phyloP scores from a whole-genome alignment of 2,113 vertebrate genomes.

The Mobula hypostoma region DNA sequence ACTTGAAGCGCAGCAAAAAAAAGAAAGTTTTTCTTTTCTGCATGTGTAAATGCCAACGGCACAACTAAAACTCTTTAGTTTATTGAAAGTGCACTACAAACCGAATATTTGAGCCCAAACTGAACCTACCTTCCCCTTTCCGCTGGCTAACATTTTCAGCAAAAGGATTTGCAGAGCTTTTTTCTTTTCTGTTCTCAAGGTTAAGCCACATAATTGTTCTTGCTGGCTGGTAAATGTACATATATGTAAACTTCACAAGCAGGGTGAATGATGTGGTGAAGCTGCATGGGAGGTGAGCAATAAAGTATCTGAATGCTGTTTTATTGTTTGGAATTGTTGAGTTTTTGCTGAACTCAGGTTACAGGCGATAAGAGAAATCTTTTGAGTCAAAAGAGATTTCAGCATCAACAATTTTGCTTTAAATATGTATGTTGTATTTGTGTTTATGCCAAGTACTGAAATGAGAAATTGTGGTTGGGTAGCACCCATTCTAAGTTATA shows the following conservation, averaged over 20 bases:
- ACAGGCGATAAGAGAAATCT: neutral
- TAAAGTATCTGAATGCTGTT: constrained; percentile 59
- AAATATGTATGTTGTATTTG: neutral
- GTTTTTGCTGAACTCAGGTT: constrained; percentile 19
- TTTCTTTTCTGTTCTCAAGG: constrained; percentile 59
- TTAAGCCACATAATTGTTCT: constrained; percentile 62
- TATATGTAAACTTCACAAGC: constrained; percentile 74
- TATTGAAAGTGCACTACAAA: constrained; percentile 61
- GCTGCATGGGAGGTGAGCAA: constrained; percentile 78
- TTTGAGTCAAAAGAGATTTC: constrained; percentile 5
- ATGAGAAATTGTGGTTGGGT: constrained; percentile 21
- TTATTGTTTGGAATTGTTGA: constrained; percentile 14
- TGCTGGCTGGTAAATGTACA: constrained; percentile 63
- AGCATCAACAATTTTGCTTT: neutral
- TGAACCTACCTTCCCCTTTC: constrained; percentile 60
- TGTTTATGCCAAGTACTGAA: neutral
- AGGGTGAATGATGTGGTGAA: constrained; percentile 74
- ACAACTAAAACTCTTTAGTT: constrained; percentile 47
- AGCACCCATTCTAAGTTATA: constrained; percentile 19
- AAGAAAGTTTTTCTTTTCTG: constrained; percentile 51
- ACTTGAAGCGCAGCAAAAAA: constrained; percentile 36
- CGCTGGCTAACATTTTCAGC: constrained; percentile 56
- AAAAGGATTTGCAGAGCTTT: constrained; percentile 61
- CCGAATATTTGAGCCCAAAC: constrained; percentile 48
- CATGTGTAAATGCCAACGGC: constrained; percentile 60